Base-by-base conservation (phyloP, 1,140 invertebrate genomes). In the Telenomus remus region DNA sequence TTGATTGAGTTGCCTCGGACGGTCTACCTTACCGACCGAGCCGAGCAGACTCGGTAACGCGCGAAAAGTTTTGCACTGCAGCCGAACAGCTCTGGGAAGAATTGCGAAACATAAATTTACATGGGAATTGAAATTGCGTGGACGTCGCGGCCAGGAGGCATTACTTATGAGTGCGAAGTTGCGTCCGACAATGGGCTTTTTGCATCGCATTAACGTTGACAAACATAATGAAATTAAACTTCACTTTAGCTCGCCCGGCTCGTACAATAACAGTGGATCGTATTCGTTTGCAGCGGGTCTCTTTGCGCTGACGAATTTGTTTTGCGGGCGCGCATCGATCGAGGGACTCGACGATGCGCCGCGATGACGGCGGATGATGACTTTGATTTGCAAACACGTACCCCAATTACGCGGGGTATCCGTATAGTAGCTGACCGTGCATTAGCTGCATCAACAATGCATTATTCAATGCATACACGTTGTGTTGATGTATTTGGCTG, bases 371-470 rank as follows among this genome's bases (percentile, higher is more conserved):
- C 66, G 78, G 79, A 80, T 85, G 82, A 88, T 88, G 86, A 88
- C 86, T 88, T 86, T 87, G 86, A 87, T 88, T 88, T 82, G 84
- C 85, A 88, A 87, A 88, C 86, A 87, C 82, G 82, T 76, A 82
- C 79, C 81, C 83, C 86, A 88, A 88, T 88, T 88, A 88, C 81
- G 84, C 79, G 81, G 72, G 82, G 57, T 79, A 78, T 84, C 82
- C 79, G 78, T 70, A 79, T 72, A 81, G 78, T 80, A 84, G 81
- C 85, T 86, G 87, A 87, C 82, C 81, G 81, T 87, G 85, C 87
- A 87, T 87, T 88, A 87, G 82, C 85, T 87, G 81, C 85, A 87
- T 85, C 85, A 87, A 88, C 86, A 88, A 87, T 88, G 84, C 87
- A 87, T 87, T 87, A 87, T 86, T 86, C 86, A 85, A 83, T 81